Conservation (phyloP, 1,140 invertebrate genomes). For the Gyrodactylus bullatarudis region DNA sequence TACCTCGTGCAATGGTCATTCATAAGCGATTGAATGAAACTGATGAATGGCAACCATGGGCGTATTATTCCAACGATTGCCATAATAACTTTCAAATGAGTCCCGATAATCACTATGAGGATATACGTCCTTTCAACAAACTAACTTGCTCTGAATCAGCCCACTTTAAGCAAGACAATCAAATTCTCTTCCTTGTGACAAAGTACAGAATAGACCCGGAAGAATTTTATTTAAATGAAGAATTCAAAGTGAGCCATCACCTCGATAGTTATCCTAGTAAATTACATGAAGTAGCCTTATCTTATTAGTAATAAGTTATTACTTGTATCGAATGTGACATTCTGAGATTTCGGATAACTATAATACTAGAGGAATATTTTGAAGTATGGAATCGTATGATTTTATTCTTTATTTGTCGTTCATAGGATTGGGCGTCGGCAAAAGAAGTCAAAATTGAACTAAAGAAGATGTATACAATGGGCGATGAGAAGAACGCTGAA, state of each 20-base stretch:
- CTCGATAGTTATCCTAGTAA: too few relatives aligned
- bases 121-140: neutral
- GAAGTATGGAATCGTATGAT: neutral
- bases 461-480: conserved; percentile 71
- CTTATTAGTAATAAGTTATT: too few relatives aligned
- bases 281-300: too few relatives aligned
- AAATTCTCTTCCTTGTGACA: neutral
- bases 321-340: too few relatives aligned
- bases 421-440: conserved; percentile 79
- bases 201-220: neutral
- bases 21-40: neutral
- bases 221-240: neutral
- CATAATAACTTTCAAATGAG: neutral
- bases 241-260: neutral
- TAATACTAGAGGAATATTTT: too few relatives aligned
- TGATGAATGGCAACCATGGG: neutral
- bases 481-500: conserved; percentile 82
- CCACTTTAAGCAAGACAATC: neutral
- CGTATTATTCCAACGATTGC: neutral
- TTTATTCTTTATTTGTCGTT: conserved; percentile 9
- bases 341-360: too few relatives aligned
- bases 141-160: neutral
- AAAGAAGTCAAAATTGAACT: conserved; percentile 58
- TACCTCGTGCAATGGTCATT: conserved; percentile 2
- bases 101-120: neutral